Evolutionary conservation across 2,888 invertebrate species (phyloP).

Genomic region (Teinopalpus imperialis): DNA sequence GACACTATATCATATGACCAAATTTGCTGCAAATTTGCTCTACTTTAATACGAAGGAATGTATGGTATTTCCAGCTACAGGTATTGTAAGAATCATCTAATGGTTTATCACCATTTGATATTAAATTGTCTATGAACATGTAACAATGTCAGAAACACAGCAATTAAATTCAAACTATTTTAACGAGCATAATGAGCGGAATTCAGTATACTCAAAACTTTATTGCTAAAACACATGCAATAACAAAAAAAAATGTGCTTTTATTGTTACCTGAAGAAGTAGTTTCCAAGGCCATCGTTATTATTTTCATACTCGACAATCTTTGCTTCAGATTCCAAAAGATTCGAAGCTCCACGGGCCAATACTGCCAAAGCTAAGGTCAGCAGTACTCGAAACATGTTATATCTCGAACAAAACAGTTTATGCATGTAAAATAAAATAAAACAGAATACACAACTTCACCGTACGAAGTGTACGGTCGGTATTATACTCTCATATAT

Average conservation of each 20-base stretch:
- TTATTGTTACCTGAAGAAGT: conserved; percentile 37
- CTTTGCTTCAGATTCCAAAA: background rate
- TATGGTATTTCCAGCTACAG: no score
- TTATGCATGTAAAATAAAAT: background rate
- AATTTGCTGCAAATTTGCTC: no score
- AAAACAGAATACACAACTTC: conserved; percentile 10
- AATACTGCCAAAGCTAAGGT: background rate
- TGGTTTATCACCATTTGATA: no score
- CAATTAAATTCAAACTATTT: no score
- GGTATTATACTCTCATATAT: background rate
- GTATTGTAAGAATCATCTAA: no score
- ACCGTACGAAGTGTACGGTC: background rate
- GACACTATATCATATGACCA: no score
- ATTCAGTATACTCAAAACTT: no score
- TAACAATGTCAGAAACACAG: no score
- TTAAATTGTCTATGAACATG: no score
- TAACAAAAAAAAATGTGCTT: background rate
- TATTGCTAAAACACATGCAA: no score
- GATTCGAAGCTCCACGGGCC: background rate
- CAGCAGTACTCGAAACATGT: conserved; percentile 4
- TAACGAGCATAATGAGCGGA: no score
- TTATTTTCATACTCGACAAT: conserved; percentile 12
- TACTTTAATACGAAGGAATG: no score
- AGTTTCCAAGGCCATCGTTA: conserved; percentile 30
- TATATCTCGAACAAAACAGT: background rate